Percentiles rank a stretch among this genome's conserved stretches.
These are phyloP conservation scores for Drosophila persimilis DNA, from an alignment of 1,140 invertebrate species.

Conservation along the genomic window DNA sequence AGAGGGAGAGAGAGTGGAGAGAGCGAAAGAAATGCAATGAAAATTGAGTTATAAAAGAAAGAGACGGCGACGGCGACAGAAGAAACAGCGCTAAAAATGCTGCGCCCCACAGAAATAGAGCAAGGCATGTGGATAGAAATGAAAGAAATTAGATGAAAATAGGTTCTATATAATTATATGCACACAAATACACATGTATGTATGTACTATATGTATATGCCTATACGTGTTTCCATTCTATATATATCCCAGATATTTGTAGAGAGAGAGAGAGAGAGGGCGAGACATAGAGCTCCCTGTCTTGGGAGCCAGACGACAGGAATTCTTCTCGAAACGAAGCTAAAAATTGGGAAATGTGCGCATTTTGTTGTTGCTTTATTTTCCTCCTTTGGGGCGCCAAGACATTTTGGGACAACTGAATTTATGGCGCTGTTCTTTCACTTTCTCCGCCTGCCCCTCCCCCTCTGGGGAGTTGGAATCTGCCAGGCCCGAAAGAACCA, in stretches of 20 bases:
- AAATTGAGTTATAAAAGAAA: slow-evolving; percentile 71
- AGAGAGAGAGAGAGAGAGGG: slow-evolving; percentile 4
- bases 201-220: slow-evolving; percentile 10
- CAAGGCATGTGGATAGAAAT: slow-evolving; percentile 71
- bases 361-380: slow-evolving; percentile 34
- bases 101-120: slow-evolving; percentile 70
- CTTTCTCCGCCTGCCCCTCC: not conserved
- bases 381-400: slow-evolving; percentile 27
- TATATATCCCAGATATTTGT: slow-evolving; percentile 57
- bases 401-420: slow-evolving; percentile 64
- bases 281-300: slow-evolving; percentile 15
- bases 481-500: not conserved
- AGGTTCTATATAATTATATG: slow-evolving; percentile 66
- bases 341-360: slow-evolving; percentile 46
- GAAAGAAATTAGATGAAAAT: slow-evolving; percentile 78
- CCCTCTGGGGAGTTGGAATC: slow-evolving; percentile 28
- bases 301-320: slow-evolving; percentile 66
- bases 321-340: slow-evolving; percentile 55
- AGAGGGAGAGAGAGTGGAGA: slow-evolving; percentile 31
- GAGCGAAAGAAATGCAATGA: slow-evolving; percentile 43
- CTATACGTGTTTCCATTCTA: slow-evolving; percentile 18
- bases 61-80: slow-evolving; percentile 21
- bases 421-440: slow-evolving; percentile 53
- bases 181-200: not conserved
- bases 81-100: slow-evolving; percentile 64